Conservation (phyloP, 2,113 vertebrate species). For the Antennarius striatus region DNA sequence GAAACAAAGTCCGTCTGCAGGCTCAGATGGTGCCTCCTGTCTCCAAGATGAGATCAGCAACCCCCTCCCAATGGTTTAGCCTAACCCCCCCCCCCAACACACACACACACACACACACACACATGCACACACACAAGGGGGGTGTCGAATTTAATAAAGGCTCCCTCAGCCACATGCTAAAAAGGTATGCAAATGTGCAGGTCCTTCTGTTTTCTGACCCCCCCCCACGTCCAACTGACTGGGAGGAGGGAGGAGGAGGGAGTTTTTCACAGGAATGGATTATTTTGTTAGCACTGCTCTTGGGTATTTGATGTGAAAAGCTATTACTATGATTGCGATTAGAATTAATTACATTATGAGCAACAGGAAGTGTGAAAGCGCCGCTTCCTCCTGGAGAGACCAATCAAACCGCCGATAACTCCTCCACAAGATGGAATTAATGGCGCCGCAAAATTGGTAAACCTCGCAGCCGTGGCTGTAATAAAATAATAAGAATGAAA, state of each 20-base stretch:
- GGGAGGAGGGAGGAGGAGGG: constrained; percentile 56
- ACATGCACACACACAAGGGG: constrained; percentile 60
- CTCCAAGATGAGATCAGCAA: constrained; percentile 56
- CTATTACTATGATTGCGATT: constrained; percentile 76
- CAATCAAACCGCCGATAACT: constrained; percentile 48
- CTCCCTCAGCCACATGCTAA: constrained; percentile 75
- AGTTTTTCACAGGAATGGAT: constrained; percentile 72
- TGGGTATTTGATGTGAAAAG: constrained; percentile 77
- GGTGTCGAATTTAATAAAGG: constrained; percentile 71
- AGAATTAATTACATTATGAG: constrained; percentile 75
- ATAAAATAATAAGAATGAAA: constrained; percentile 47
- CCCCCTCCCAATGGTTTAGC: constrained; percentile 14
- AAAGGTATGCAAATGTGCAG: constrained; percentile 75
- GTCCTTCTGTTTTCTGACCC: constrained; percentile 71
- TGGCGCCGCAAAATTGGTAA: constrained; percentile 37
- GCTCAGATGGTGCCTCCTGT: constrained; percentile 70
- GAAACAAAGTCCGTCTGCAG: constrained; percentile 66
- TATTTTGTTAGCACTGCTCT: constrained; percentile 71
- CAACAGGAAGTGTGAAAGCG: constrained; percentile 61
- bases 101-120: constrained; percentile 15
- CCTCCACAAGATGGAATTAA: constrained; percentile 52
- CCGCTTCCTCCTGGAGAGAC: constrained; percentile 43
- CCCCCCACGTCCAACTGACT: constrained; percentile 29
- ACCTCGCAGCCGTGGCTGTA: constrained; percentile 37
- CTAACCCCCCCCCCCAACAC: constrained; percentile 23